Conservation (phyloP, 2,888 invertebrate genomes). For the Dicyrtoma fusca region DNA sequence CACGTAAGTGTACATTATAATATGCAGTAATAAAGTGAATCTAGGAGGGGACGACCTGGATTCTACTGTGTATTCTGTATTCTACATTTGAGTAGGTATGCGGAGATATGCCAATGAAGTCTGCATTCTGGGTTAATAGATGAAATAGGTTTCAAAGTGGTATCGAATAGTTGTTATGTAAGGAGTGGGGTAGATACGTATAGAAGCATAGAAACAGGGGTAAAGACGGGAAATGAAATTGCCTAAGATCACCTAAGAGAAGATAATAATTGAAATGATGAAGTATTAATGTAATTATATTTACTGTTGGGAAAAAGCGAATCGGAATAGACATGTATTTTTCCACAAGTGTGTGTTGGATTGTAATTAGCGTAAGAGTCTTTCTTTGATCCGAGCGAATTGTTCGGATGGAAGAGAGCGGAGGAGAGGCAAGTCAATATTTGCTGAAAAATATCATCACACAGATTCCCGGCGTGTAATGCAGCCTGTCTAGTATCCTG, state of each 20-base stretch:
- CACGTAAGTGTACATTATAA: too few species aligned
- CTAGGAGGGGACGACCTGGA: too few species aligned
- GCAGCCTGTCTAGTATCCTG: too few species aligned
- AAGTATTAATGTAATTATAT: constrained; percentile 55
- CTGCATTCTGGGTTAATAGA: too few species aligned
- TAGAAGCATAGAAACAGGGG: too few species aligned
- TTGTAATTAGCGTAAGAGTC: constrained; percentile 56
- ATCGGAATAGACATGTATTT: constrained; percentile 38
- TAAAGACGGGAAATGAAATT: constrained; percentile 17
- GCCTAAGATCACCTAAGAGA: constrained; percentile 20
- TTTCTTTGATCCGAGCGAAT: constrained; percentile 53
- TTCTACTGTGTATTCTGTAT: too few species aligned
- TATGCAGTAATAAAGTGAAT: too few species aligned
- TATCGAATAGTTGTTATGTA: too few species aligned
- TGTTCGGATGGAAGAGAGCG: constrained; percentile 37
- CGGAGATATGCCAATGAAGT: too few species aligned
- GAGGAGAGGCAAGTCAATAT: constrained; percentile 47
- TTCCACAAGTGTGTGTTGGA: constrained; percentile 48
- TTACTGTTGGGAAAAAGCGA: constrained; percentile 53
- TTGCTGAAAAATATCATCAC: constrained; percentile 47
- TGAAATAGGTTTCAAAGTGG: too few species aligned
- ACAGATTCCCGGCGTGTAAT: constrained; percentile 21
- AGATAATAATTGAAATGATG: constrained; percentile 33
- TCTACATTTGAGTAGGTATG: too few species aligned
- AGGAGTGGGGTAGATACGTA: too few species aligned